Base-by-base conservation (phyloP, 2,888 invertebrate genomes). In the Lepetodrilus schrolli region DNA sequence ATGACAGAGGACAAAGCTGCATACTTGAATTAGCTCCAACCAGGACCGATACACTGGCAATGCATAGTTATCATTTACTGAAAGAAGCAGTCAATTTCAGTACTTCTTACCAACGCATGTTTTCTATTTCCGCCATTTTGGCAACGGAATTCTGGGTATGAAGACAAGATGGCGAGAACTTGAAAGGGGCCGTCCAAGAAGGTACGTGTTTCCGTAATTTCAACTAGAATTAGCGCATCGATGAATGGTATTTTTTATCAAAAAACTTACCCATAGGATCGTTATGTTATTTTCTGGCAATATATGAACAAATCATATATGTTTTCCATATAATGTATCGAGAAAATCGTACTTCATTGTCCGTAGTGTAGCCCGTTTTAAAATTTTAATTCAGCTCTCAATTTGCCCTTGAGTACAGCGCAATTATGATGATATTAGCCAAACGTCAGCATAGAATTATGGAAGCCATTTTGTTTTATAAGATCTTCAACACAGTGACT, bases 381-480 rank as follows among this genome's bases (percentile, higher is more conserved):
- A 72, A 74, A 75, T 47, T 72, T 74, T 74, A 72, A 76, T 74
- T 74, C 76, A 47, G 74, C 34, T 66, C 72, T 76, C 76, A 74
- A 69, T 76, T 76, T 74, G 74, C 66, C 74, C 71, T 58, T 66
- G 74, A 74, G 76, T 74, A 74, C 74, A 47, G 71, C 68, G 47
- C 74, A 76, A 72, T 74, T 76, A 76, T 76, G 76, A 76, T 76
- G 72, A 74, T 76, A 74, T 72, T 76, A 76, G 65, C 65, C 51
- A 72, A 72, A 74, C 72, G 70, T 76, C 74, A 74, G 51, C 70
- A 71, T 65, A 76, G 71, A 76, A 74, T 71, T 71, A 69, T 50
- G 68, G 76, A 72, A 74, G 76, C 76, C 76, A 76, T 76, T 74
- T 76, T 76, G 76, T 72, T 69, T 58, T 37, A 51, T 74, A 76